Conservation (phyloP, 2,888 invertebrate genomes). For the Sisyra nigra region DNA sequence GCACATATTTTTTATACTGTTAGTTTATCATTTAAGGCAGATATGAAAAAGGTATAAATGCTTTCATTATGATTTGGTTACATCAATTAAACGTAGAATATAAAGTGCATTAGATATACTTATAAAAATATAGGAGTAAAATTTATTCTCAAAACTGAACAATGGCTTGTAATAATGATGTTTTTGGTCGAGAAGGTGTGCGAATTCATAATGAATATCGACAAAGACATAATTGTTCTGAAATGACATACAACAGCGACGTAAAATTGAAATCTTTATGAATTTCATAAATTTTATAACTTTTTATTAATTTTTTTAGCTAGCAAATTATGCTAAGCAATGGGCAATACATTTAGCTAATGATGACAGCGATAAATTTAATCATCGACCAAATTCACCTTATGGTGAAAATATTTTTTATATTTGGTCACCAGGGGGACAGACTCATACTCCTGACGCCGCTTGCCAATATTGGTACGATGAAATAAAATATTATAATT, state of each 20-base stretch:
- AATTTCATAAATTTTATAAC: background rate
- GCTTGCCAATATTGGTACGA: conserved; percentile 42
- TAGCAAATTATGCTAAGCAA: conserved; percentile 45
- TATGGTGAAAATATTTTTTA: conserved; percentile 44
- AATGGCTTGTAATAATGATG: conserved; percentile 15
- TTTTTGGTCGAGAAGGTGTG: conserved; percentile 26
- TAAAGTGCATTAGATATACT: too few species aligned
- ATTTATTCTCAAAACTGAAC: too few species aligned
- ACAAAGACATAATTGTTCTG: conserved; percentile 20
- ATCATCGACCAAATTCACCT: conserved; percentile 43
- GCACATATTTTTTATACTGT: too few species aligned
- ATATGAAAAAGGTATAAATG: too few species aligned
- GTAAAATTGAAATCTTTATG: too few species aligned
- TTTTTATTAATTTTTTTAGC: conserved; percentile 20
- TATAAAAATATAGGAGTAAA: too few species aligned
- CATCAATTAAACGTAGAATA: too few species aligned
- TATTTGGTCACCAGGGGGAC: conserved; percentile 36
- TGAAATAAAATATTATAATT: conserved; percentile 35
- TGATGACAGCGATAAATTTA: conserved; percentile 43
- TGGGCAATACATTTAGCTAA: conserved; percentile 54
- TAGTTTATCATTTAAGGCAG: too few species aligned
- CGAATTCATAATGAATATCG: conserved; percentile 31
- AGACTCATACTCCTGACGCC: conserved; percentile 32
- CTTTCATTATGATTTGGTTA: too few species aligned
- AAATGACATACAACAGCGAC: conserved; percentile 19